Evolutionary conservation across 2,888 invertebrate species (phyloP).

Genomic region (Beris morrisii): DNA sequence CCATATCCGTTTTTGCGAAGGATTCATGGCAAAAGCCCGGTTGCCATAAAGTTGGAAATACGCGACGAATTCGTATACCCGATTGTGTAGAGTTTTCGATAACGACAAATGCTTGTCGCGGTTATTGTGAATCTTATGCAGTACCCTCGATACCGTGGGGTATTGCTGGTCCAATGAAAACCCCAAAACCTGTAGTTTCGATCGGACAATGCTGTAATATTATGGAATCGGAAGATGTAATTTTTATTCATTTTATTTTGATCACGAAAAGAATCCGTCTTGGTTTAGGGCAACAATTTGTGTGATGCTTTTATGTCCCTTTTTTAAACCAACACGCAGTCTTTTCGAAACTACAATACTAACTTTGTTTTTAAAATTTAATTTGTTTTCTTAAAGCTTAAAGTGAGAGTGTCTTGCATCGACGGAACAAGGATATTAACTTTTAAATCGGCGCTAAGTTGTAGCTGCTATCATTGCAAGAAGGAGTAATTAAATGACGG

Average conservation of each 20-base stretch:
- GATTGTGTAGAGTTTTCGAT: conserved; percentile 83
- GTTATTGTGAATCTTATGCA: conserved; percentile 85
- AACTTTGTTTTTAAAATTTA: background rate
- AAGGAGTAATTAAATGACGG: conserved; percentile 57
- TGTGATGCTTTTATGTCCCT: background rate
- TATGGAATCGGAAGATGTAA: conserved; percentile 83
- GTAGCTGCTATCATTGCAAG: conserved; percentile 85
- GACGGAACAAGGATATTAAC: conserved; percentile 76
- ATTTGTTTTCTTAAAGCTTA: conserved; percentile 58
- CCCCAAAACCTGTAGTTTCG: conserved; percentile 70
- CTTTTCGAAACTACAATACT: background rate
- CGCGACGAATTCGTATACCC: conserved; percentile 77
- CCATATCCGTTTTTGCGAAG: conserved; percentile 13
- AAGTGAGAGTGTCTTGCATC: conserved; percentile 75
- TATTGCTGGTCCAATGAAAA: conserved; percentile 50
- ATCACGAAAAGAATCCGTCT: background rate
- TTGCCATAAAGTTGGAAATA: conserved; percentile 80
- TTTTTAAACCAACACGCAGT: background rate
- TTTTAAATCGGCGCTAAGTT: conserved; percentile 81
- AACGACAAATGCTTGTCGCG: conserved; percentile 85
- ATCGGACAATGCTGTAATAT: conserved; percentile 89
- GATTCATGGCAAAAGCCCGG: conserved; percentile 75
- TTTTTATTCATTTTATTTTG: conserved; percentile 42
- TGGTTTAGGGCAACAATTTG: background rate
- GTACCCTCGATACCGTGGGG: conserved; percentile 67